A percentile compares a stretch with the other conserved stretches of the same genome.
phyloP scores from a whole-genome alignment of 2,113 vertebrate genomes.

The Nesoenas mayeri region DNA sequence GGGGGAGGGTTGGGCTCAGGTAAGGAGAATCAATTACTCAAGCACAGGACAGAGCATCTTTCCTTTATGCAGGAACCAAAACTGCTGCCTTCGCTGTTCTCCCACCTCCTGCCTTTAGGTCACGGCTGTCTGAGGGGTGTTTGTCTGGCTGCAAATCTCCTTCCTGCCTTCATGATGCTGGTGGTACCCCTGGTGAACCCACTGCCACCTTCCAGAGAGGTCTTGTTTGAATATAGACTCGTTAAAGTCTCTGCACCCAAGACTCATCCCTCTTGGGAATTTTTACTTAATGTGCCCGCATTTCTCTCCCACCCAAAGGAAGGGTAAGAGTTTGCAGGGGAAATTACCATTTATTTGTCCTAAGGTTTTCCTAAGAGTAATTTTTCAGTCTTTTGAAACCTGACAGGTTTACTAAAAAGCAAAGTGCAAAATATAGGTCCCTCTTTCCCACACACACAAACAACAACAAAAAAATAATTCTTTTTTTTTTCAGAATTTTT shows the following conservation, averaged over 20 bases:
- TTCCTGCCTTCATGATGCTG: fast-evolving
- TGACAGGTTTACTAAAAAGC: not conserved
- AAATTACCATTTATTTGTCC: not conserved
- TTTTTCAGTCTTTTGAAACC: not conserved
- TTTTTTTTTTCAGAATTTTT: not conserved
- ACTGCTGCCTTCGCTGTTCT: not conserved
- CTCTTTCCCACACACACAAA: not conserved
- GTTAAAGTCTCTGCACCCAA: not conserved
- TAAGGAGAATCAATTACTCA: constrained; percentile 9
- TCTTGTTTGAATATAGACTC: not conserved
- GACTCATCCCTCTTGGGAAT: not conserved
- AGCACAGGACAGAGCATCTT: not conserved
- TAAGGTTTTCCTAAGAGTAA: not conserved
- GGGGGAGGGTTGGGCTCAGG: not conserved
- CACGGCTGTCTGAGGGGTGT: fast-evolving
- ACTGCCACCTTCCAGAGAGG: not conserved
- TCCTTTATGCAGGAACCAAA: not conserved
- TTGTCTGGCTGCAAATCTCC: not conserved
- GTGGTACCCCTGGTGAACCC: not conserved
- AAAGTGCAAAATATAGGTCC: not conserved
- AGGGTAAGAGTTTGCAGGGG: not conserved
- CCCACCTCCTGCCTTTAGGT: not conserved
- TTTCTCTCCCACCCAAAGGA: not conserved
- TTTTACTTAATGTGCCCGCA: not conserved
- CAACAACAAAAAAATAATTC: not conserved